phyloP scores from a whole-genome alignment of 2,888 invertebrate species.

The Neoaliturus tenellus region DNA sequence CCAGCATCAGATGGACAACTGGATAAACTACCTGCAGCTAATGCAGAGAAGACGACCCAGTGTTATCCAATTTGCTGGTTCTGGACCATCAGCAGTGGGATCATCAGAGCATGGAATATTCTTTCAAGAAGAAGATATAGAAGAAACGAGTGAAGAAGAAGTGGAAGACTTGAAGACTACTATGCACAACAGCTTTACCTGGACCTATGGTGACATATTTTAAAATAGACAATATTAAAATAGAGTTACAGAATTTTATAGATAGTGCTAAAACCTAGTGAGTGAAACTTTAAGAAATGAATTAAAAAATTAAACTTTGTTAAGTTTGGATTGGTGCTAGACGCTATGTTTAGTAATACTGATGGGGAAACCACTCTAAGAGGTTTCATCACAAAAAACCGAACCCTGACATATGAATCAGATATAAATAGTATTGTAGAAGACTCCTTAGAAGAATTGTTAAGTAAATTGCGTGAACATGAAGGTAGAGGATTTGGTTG shows the following conservation, averaged over 20 bases:
- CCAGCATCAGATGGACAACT: too few species aligned
- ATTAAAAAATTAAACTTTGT: conserved; percentile 14
- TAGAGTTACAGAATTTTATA: neutral
- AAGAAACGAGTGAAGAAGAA: too few species aligned
- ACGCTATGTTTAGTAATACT: conserved; percentile 8
- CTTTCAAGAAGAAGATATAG: too few species aligned
- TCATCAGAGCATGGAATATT: too few species aligned
- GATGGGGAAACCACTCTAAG: conserved; percentile 1
- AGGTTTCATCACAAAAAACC: conserved; percentile 28
- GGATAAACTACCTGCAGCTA: too few species aligned
- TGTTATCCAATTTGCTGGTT: too few species aligned
- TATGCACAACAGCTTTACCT: neutral
- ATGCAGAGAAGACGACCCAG: too few species aligned
- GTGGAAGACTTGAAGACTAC: too few species aligned
- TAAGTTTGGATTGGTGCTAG: neutral
- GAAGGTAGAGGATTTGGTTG: conserved; percentile 38
- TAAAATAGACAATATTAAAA: neutral
- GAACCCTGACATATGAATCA: neutral
- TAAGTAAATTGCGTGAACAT: conserved; percentile 4
- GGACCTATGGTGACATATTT: neutral
- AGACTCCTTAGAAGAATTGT: neutral
- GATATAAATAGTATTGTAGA: neutral
- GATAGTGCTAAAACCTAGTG: neutral
- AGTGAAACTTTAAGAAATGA: neutral
- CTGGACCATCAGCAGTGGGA: too few species aligned